Evolutionary conservation across 2,797 vertebrate species (phyloP).

Genomic region (Anguilla megastoma): DNA sequence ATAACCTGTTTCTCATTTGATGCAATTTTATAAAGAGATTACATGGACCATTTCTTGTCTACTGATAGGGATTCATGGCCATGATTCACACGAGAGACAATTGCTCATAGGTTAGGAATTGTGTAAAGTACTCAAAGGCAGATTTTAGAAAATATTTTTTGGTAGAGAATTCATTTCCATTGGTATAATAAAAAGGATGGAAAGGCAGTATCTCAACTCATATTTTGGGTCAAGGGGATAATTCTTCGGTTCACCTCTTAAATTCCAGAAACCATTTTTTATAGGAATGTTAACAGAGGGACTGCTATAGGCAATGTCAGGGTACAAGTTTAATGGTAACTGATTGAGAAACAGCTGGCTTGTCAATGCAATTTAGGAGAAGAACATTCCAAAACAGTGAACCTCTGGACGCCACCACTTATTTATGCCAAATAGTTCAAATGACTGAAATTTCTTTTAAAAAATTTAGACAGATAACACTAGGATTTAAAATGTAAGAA

Average conservation of each 20-base stretch:
- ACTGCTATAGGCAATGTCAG: constrained; percentile 53
- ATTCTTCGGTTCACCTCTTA: constrained; percentile 30
- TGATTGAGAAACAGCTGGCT: constrained; percentile 40
- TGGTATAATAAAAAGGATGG: constrained; percentile 26
- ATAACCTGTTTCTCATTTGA: constrained; percentile 16
- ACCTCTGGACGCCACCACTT: constrained; percentile 51
- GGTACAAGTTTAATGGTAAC: constrained; percentile 48
- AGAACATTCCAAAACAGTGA: constrained; percentile 44
- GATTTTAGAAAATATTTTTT: constrained; percentile 3
- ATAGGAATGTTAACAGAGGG: constrained; percentile 55
- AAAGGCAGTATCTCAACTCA: constrained; percentile 32
- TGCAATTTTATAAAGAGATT: neutral
- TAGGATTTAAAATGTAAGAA: neutral
- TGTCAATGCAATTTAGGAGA: constrained; percentile 52
- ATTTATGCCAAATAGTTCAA: constrained; percentile 25
- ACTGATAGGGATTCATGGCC: constrained; percentile 5
- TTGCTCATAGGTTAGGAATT: constrained; percentile 3
- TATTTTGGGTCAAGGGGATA: constrained; percentile 36
- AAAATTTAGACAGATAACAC: constrained; percentile 48
- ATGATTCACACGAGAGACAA: constrained; percentile 2
- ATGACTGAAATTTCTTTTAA: constrained; percentile 11
- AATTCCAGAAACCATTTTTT: constrained; percentile 45
- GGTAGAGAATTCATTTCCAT: neutral
- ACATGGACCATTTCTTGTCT: constrained; percentile 6
- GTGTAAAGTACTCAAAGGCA: neutral